Conservation (phyloP, 2,113 vertebrate species). For the Nesoenas mayeri region DNA sequence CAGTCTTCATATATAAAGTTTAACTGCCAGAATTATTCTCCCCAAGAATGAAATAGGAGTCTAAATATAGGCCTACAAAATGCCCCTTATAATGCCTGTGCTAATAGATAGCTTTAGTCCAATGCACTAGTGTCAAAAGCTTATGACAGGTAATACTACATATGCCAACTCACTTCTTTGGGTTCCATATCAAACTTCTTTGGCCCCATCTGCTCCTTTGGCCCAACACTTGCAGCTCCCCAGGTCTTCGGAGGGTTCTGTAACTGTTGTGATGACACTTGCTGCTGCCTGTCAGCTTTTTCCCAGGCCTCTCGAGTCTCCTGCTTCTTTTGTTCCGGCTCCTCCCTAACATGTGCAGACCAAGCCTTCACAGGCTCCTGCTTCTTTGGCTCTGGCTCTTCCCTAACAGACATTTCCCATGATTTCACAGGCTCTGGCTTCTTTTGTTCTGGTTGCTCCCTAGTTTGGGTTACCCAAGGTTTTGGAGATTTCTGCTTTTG, state of each 20-base stretch:
- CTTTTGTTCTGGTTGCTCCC: constrained; percentile 63
- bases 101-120: background rate
- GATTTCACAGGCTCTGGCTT: constrained; percentile 62
- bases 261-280: constrained; percentile 36
- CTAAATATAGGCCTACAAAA: background rate
- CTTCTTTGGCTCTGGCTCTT: constrained; percentile 73
- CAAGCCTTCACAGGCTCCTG: constrained; percentile 61
- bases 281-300: constrained; percentile 55
- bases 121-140: background rate
- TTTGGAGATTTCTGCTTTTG: constrained; percentile 73
- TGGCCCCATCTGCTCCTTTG: constrained; percentile 76
- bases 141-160: constrained; percentile 29
- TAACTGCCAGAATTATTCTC: background rate
- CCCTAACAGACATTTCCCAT: constrained; percentile 51
- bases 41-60: background rate
- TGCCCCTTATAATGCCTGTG: background rate
- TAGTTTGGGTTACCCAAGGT: constrained; percentile 75
- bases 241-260: constrained; percentile 78
- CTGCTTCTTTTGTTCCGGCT: constrained; percentile 73
- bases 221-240: constrained; percentile 78
- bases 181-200: constrained; percentile 74
- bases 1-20: background rate
- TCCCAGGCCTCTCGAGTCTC: constrained; percentile 71
- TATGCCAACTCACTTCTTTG: constrained; percentile 80
- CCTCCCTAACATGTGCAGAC: constrained; percentile 61